These are phyloP conservation scores for Acanthis flammea DNA, from an alignment of 2,797 vertebrate genomes.

Conservation along the genomic window DNA sequence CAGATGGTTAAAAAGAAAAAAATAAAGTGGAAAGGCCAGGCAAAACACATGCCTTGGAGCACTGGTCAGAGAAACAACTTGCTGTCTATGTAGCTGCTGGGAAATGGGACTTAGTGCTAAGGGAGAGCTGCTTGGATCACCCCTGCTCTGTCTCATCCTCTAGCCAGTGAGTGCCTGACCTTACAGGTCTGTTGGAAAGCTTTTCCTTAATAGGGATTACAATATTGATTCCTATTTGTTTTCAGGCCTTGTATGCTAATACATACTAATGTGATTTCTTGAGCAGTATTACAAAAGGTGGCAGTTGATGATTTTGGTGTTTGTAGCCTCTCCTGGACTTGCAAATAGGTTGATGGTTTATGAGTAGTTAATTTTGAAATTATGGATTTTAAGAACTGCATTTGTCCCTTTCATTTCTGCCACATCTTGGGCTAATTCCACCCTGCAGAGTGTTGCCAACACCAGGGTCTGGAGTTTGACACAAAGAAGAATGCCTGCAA, in stretches of 20 bases:
- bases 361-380: background rate
- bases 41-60: background rate
- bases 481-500: conserved; percentile 26
- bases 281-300: background rate
- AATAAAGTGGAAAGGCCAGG: background rate
- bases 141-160: background rate
- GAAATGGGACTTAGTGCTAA: background rate
- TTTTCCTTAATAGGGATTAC: background rate
- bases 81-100: background rate
- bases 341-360: background rate
- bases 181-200: background rate
- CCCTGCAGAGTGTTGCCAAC: background rate
- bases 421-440: conserved; percentile 42
- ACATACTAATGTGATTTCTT: background rate
- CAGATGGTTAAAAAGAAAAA: background rate
- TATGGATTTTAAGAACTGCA: background rate
- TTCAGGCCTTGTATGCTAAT: background rate
- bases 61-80: background rate
- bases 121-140: background rate
- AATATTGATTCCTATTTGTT: background rate
- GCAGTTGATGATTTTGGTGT: background rate
- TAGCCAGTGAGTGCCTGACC: background rate
- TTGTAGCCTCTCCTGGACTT: background rate
- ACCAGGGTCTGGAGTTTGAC: background rate
- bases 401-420: conserved; percentile 11